Conservation (phyloP, 2,113 vertebrate species). For the Muntiacus muntjak region DNA sequence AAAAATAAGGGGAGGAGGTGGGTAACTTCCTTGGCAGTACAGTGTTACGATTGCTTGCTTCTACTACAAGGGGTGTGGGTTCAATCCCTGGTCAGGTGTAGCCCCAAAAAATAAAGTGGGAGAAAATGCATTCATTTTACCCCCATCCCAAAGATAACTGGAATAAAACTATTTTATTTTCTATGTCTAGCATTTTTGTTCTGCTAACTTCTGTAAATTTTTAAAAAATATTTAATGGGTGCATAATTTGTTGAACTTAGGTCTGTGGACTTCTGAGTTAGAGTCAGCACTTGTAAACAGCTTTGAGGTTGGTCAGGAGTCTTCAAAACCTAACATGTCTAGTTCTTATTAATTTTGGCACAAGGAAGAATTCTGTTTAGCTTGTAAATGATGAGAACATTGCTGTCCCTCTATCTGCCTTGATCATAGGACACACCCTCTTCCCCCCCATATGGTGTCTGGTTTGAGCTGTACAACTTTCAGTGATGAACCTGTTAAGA, state of each 20-base stretch:
- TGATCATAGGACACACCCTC: not conserved
- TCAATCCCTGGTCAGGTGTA: not conserved
- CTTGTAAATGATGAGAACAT: not conserved
- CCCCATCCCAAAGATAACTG: not conserved
- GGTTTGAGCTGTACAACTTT: not conserved
- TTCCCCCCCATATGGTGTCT: not conserved
- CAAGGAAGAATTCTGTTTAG: not conserved
- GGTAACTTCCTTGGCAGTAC: not conserved
- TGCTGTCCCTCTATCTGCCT: not conserved
- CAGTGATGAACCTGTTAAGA: not conserved
- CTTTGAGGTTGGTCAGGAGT: not conserved
- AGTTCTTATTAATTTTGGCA: not conserved
- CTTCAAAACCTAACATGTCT: constrained; percentile 1
- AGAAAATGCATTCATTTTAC: not conserved
- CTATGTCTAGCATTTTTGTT: not conserved
- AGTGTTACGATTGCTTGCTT: not conserved
- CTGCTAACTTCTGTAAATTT: not conserved
- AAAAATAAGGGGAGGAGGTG: not conserved
- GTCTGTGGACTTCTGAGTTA: not conserved
- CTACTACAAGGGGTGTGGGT: not conserved
- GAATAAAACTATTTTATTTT: not conserved
- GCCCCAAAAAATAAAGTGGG: not conserved
- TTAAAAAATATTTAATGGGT: not conserved
- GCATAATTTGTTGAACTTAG: not conserved
- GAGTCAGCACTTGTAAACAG: not conserved